These are phyloP conservation scores for Ginglymostoma cirratum DNA, from an alignment of 2,113 vertebrate genomes.

Conservation along the genomic window DNA sequence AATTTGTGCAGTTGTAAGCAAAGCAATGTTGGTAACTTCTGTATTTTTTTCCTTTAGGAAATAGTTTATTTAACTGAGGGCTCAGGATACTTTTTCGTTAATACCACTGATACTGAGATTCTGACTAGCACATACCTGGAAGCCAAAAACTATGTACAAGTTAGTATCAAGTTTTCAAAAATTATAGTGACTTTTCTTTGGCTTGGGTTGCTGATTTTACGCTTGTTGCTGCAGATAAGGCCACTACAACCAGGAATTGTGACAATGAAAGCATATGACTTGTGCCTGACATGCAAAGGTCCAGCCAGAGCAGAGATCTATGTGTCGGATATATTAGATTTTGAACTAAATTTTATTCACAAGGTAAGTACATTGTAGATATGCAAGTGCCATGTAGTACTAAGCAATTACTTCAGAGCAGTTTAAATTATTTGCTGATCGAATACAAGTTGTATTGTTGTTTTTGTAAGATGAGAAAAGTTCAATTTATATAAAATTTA, in stretches of 20 bases:
- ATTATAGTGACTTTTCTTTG: background rate
- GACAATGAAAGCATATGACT: constrained; percentile 52
- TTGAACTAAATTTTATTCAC: constrained; percentile 56
- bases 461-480: background rate
- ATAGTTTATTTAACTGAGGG: constrained; percentile 47
- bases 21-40: background rate
- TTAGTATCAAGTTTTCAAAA: constrained; percentile 40
- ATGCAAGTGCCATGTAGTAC: background rate
- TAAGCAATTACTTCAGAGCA: background rate
- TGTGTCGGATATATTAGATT: constrained; percentile 53
- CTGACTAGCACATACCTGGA: constrained; percentile 49
- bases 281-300: constrained; percentile 52
- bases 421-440: background rate
- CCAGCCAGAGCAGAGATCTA: constrained; percentile 47
- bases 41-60: constrained; percentile 19
- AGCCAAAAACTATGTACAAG: constrained; percentile 51
- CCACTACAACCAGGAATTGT: constrained; percentile 51
- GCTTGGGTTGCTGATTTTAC: background rate
- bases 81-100: constrained; percentile 58
- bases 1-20: background rate
- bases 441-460: background rate
- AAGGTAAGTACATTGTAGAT: constrained; percentile 46
- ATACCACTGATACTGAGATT: constrained; percentile 47
- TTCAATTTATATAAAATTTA: background rate
- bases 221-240: constrained; percentile 46